These are phyloP conservation scores for Aegotheles bennettii DNA, from an alignment of 2,113 vertebrate species.

Conservation along the genomic window DNA sequence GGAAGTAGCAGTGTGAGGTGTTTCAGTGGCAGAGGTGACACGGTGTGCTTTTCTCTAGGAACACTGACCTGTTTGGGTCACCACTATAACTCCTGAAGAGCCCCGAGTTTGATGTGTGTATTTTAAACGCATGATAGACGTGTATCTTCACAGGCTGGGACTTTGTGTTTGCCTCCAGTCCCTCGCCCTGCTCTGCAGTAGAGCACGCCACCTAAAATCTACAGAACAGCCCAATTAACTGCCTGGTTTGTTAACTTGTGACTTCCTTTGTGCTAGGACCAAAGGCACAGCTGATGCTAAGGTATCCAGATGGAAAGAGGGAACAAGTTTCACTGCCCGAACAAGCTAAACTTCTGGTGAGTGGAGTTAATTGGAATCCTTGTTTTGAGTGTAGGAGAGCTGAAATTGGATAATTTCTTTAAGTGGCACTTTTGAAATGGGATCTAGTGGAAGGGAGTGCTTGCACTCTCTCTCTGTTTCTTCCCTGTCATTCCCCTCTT, in stretches of 20 bases:
- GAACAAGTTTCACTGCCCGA: constrained; percentile 96
- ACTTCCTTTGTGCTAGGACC: constrained; percentile 81
- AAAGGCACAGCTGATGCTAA: constrained; percentile 96
- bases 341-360: constrained; percentile 93
- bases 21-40: neutral
- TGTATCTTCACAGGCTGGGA: neutral
- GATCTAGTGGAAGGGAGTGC: neutral
- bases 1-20: neutral
- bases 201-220: neutral
- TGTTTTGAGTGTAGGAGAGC: neutral
- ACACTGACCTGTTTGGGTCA: accelerated
- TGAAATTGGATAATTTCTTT: neutral
- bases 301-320: constrained; percentile 97
- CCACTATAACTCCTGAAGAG: neutral
- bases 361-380: constrained; percentile 35
- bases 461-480: neutral
- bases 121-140: neutral
- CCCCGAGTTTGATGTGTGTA: neutral
- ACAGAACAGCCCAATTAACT: neutral
- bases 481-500: neutral
- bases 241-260: neutral
- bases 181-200: neutral
- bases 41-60: neutral
- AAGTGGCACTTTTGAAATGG: accelerated
- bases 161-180: neutral